Evolutionary conservation across 2,888 invertebrate species (phyloP).

Genomic region (Acleris literana): DNA sequence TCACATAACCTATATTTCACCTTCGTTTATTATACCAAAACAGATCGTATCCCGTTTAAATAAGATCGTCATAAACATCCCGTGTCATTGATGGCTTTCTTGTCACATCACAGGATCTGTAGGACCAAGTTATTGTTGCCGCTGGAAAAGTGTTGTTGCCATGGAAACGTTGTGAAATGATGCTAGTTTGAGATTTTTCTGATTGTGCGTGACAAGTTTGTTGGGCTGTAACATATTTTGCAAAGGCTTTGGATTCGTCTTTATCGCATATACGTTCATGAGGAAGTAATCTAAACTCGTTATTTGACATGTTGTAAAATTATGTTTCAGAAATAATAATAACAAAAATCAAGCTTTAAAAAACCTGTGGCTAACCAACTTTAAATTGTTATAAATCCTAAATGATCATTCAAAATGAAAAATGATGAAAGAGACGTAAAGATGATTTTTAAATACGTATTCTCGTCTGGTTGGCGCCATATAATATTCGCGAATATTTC

Average conservation of each 20-base stretch:
- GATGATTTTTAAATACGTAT: no score
- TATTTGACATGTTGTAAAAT: no score
- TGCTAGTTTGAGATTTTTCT: not conserved
- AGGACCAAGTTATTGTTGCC: not conserved
- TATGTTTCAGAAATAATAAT: no score
- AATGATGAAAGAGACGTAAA: no score
- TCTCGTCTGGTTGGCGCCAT: no score
- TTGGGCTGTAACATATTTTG: not conserved
- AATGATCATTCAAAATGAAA: no score
- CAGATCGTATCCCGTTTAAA: conserved; percentile 1
- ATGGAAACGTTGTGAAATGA: not conserved
- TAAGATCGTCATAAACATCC: conserved; percentile 9
- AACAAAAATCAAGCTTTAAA: no score
- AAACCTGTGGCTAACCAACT: no score
- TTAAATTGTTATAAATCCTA: no score
- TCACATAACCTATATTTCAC: not conserved
- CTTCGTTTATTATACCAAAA: conserved; percentile 7
- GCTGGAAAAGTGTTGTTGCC: not conserved
- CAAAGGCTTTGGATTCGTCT: not conserved
- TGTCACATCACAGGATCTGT: conserved; percentile 8
- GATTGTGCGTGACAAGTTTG: not conserved
- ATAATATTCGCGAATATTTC: no score
- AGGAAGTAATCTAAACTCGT: not conserved
- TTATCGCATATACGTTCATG: conserved; percentile 1
- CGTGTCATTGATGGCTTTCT: conserved; percentile 6